Evolutionary conservation across 1,140 invertebrate species (phyloP).

Genomic region (Penaeus chinensis): DNA sequence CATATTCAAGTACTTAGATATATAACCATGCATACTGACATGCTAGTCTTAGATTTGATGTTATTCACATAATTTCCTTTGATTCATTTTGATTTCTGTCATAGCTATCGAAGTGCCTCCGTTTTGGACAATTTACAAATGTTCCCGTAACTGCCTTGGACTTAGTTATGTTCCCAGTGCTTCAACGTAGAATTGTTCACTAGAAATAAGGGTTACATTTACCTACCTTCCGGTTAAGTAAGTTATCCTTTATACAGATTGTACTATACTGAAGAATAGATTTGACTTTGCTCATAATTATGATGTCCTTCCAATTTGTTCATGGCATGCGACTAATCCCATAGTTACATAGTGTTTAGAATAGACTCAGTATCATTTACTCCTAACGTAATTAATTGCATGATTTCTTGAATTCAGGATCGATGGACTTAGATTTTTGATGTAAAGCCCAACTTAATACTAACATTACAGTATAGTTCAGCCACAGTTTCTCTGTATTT

Average conservation of each 20-base stretch:
- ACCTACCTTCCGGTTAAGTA: neutral
- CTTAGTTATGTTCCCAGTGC: constrained; percentile 15
- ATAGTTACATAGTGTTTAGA: constrained; percentile 9
- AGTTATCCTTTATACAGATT: too few species aligned
- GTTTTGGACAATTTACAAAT: constrained; percentile 30
- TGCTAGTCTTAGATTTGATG: too few species aligned
- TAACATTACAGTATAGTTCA: neutral
- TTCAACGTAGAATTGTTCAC: constrained; percentile 7
- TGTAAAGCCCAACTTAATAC: constrained; percentile 2
- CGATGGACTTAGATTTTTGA: constrained; percentile 12
- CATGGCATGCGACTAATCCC: neutral
- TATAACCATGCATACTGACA: too few species aligned
- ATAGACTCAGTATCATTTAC: constrained; percentile 25
- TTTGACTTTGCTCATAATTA: too few species aligned
- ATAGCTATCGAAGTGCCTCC: neutral
- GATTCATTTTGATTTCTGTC: neutral
- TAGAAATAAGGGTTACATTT: constrained; percentile 1
- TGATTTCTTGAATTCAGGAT: constrained; percentile 28
- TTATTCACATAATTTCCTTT: neutral
- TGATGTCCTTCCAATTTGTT: too few species aligned
- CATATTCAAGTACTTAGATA: too few species aligned
- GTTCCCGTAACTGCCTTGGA: constrained; percentile 45
- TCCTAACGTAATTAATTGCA: constrained; percentile 19
- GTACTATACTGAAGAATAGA: neutral
- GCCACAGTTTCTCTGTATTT: constrained; percentile 19